A percentile compares a stretch with the other conserved stretches of the same genome.
Conservation (phyloP, 1,140 invertebrate genomes). For the Yoshiicerus persimilis region DNA sequence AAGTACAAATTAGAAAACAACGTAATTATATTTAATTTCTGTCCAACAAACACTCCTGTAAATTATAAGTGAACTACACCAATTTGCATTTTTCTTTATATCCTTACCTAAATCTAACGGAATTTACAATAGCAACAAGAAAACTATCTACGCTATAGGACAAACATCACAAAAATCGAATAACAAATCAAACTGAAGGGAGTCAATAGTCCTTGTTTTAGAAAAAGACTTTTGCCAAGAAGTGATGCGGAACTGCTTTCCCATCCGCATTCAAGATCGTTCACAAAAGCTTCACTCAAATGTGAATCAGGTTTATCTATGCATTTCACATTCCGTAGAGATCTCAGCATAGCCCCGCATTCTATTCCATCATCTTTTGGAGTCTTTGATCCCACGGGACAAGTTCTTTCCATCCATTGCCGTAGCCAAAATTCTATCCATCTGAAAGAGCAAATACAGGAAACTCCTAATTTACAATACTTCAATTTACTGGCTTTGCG, state of each 20-base stretch:
- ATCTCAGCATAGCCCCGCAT: slow-evolving; percentile 7
- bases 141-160: too few relatives aligned
- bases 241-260: neutral
- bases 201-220: neutral
- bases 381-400: neutral
- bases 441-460: neutral
- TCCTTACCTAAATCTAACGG: too few relatives aligned
- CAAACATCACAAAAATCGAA: neutral
- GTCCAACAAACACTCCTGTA: too few relatives aligned
- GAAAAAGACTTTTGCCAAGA: neutral
- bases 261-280: slow-evolving; percentile 35
- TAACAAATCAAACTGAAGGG: neutral
- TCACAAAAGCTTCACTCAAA: slow-evolving; percentile 26
- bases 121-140: too few relatives aligned
- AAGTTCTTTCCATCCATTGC: slow-evolving; percentile 31
- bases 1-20: too few relatives aligned
- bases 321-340: slow-evolving; percentile 17
- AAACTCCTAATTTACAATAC: too few relatives aligned
- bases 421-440: slow-evolving; percentile 39
- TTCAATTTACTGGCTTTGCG: too few relatives aligned
- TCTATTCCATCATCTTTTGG: neutral
- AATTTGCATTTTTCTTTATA: too few relatives aligned
- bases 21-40: too few relatives aligned
- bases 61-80: too few relatives aligned
- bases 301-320: neutral